Evolutionary conservation across 2,113 vertebrate species (phyloP), one percentile per base, ranked within the genome.

Genomic region (Bufo gargarizans): DNA sequence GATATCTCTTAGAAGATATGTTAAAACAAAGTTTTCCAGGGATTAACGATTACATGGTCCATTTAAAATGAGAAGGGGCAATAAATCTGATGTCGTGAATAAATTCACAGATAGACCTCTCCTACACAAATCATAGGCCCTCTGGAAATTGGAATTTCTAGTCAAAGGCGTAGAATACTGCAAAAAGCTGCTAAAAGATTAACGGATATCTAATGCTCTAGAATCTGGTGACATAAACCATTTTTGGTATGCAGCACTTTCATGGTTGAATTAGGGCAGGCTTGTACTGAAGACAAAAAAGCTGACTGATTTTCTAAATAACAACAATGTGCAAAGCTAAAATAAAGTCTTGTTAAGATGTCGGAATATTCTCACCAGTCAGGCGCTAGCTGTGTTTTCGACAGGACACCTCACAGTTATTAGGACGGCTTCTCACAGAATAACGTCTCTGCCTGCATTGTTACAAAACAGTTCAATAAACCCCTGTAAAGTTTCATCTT

Each of bases 11-110:
- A 93, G 92, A 93, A 93, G 89, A 94, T 89, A 93, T 91, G 90
- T 89, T 94, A 93, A 94, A 92, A 92, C 90, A 90, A 94, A 92
- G 92, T 94, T 95, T 94, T 95, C 92, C 92, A 93, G 94, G 90
- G 92, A 93, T 94, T 94, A 95, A 67, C 0, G 4, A 93, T 95
- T 94, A 92, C 92, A 95, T 86, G 94, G 94, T 91, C 90, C 86
- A 88, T 93, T 91, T 92, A 91, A 90, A 93, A 93, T 92, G 82
- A 92, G 89, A 91, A 90, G 79, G 89, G 86, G 88, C 89, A 90
- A 91, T 93, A 95, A 93, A 94, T 93, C 91, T 91, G 86, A 82
- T 90, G 81, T 92, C 58, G 77, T 91, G 90, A 93, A 90, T 92
- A 91, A 92, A 91, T 90, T 93, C 88, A 93, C 92, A 88, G 87